These are phyloP conservation scores for Atta cephalotes DNA, from an alignment of 1,140 invertebrate species.

Conservation along the genomic window DNA sequence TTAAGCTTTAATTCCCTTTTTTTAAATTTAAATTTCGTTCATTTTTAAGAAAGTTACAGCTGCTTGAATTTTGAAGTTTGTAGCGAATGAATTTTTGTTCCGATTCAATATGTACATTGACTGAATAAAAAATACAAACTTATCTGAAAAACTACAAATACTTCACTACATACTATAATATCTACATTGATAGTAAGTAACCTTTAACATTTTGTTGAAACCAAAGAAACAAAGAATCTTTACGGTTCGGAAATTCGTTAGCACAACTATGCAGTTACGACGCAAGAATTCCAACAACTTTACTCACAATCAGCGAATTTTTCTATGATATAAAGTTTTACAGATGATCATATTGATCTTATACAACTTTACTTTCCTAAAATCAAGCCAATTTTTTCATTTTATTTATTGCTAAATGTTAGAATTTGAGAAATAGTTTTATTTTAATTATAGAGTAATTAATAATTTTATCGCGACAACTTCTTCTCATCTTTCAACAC, in stretches of 20 bases:
- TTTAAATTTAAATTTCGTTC: too few relatives aligned
- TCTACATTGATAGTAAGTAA: neutral
- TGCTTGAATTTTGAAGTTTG: too few relatives aligned
- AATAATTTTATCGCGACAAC: neutral
- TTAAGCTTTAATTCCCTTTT: too few relatives aligned
- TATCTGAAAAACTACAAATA: neutral
- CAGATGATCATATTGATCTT: neutral
- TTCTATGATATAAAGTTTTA: neutral
- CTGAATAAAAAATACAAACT: neutral
- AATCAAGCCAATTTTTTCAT: neutral
- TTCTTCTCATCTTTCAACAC: neutral
- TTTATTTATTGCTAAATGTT: constrained; percentile 8
- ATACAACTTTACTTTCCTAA: neutral
- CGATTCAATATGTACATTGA: neutral
- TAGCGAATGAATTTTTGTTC: too few relatives aligned
- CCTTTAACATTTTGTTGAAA: constrained; percentile 12
- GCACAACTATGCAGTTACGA: neutral
- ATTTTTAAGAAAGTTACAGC: too few relatives aligned
- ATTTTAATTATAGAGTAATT: neutral
- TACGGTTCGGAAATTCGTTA: constrained; percentile 3
- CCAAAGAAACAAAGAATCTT: constrained; percentile 3
- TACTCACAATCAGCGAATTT: neutral
- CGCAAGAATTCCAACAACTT: constrained; percentile 18
- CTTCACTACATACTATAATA: neutral
- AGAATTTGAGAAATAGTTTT: neutral